These are phyloP conservation scores for Phrynocephalus vlangalii DNA, from an alignment of 2,797 vertebrate genomes.

Conservation along the genomic window DNA sequence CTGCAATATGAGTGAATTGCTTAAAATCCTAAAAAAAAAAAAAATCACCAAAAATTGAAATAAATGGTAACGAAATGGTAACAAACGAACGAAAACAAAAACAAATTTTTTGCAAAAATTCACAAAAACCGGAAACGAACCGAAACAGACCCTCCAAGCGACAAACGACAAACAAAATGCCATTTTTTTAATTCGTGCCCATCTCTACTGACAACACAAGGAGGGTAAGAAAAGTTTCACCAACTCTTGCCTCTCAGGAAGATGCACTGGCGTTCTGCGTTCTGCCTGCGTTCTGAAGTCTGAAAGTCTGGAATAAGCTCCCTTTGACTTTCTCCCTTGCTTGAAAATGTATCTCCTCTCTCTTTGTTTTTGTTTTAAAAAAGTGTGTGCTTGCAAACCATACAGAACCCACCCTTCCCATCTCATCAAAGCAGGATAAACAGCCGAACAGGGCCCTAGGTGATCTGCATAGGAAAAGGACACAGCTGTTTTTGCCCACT, in stretches of 20 bases:
- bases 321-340: not conserved
- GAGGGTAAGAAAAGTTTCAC: not conserved
- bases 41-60: too few species aligned
- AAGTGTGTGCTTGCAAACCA: not conserved
- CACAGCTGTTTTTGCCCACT: conserved; percentile 40
- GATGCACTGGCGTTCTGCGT: not conserved
- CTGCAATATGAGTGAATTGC: too few species aligned
- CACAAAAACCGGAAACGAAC: too few species aligned
- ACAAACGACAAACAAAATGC: too few species aligned
- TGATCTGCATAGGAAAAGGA: conserved; percentile 48
- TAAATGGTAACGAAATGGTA: too few species aligned
- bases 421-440: conserved; percentile 38
- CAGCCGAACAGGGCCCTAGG: conserved; percentile 22
- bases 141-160: too few species aligned
- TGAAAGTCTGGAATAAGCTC: not conserved
- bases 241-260: not conserved
- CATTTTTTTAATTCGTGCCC: too few species aligned
- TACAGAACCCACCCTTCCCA: conserved; percentile 14
- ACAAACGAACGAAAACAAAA: too few species aligned
- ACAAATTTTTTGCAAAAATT: too few species aligned
- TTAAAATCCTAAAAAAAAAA: too few species aligned
- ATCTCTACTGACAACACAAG: too few species aligned
- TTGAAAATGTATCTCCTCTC: conserved; percentile 44
- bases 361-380: not conserved
- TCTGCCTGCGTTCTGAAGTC: not conserved